Evolutionary conservation across 2,888 invertebrate genomes (phyloP), one percentile per base, ranked within the genome.

Genomic region (Ernsta delagoae): DNA sequence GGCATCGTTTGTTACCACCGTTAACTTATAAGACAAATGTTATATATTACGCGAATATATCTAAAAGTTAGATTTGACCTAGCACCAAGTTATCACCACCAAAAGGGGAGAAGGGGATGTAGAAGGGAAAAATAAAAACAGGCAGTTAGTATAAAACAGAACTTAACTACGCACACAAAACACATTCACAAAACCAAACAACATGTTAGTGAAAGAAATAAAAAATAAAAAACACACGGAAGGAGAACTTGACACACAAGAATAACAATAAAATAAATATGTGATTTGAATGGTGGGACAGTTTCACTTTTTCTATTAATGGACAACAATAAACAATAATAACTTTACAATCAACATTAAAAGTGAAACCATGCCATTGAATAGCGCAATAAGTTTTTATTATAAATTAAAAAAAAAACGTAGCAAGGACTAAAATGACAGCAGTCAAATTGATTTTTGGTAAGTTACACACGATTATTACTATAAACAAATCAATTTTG

Each of bases 51-150:
- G 70, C 71, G 74, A 74, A 76, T 77, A 77, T 77, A 76, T 72
- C 77, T 76, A 78, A 75, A 77, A 78, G 80, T 79, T 79, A 81
- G 77, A 76, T 73, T 73, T 79, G 79, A 81, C 79, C 82, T 90
- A 92, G 92, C 90, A 91, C 91, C 92, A 80, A 82, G 81, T 83
- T 82, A 87, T 88, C 83, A 83, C 88, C 88, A 87, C 85, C 82
- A 83, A 81, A 81, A 77, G 79, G 82, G 80, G 82, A 78, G 80
- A 79, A 79, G 75, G 75, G 80, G 76, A 79, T 74, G n/a, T 76
- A 73, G 75, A 81, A 73, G 72, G 77, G 76, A 77, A 77, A 76
- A 77, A 78, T 74, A 78, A 79, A 69, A 79, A 75, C 85, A 87
- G 85, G 89, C 87, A 81, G 89, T 91, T 91, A 92, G 91, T 92